Percentiles rank a stretch among this genome's conserved stretches.
Evolutionary conservation across 2,888 invertebrate species (phyloP).

Genomic region (Flexamia atlantica): DNA sequence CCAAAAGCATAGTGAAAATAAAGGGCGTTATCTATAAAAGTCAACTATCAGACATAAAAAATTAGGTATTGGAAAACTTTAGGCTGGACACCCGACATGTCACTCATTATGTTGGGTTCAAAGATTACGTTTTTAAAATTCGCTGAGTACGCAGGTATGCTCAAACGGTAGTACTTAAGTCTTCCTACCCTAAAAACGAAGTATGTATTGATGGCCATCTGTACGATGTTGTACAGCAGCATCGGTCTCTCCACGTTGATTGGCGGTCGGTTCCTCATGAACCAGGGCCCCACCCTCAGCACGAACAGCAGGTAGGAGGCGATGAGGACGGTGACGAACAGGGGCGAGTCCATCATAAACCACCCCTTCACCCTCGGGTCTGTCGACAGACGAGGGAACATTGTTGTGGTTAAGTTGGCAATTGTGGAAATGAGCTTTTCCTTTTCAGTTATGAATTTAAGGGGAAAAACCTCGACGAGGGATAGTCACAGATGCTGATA

Average conservation of each 20-base stretch:
- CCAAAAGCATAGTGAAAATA: too few relatives aligned
- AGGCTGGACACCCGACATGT: too few relatives aligned
- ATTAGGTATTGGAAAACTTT: too few relatives aligned
- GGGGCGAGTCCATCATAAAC: constrained; percentile 62
- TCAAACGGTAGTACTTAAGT: too few relatives aligned
- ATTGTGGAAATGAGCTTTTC: not conserved
- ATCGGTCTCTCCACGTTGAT: constrained; percentile 64
- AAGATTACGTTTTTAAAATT: too few relatives aligned
- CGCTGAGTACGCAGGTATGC: too few relatives aligned
- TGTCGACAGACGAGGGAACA: constrained; percentile 53
- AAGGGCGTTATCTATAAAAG: too few relatives aligned
- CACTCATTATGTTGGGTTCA: too few relatives aligned
- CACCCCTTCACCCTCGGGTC: constrained; percentile 63
- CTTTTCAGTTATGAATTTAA: not conserved
- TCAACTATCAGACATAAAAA: too few relatives aligned
- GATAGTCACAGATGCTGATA: not conserved
- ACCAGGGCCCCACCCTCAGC: constrained; percentile 63
- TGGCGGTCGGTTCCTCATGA: constrained; percentile 65
- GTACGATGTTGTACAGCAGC: constrained; percentile 65
- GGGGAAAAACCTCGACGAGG: too few relatives aligned
- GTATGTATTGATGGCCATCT: constrained; percentile 64
- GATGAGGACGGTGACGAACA: constrained; percentile 54
- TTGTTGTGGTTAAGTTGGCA: not conserved
- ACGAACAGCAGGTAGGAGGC: constrained; percentile 64
- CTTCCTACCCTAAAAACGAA: constrained; percentile 61